Evolutionary conservation across 2,797 vertebrate genomes (phyloP).

Genomic region (Neosilurus hyrtlii): DNA sequence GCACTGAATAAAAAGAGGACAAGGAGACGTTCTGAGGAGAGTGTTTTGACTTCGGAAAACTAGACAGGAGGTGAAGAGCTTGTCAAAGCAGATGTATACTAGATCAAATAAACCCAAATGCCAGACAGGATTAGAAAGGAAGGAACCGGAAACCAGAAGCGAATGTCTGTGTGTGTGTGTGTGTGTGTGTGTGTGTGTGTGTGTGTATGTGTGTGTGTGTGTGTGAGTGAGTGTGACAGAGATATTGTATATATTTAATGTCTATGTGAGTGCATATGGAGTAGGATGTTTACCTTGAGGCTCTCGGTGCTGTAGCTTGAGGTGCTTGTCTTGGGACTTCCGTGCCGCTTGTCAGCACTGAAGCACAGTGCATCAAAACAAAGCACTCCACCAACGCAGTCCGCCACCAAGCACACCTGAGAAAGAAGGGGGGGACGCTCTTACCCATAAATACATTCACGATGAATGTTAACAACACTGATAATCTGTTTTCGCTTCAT

Average conservation of each 20-base stretch:
- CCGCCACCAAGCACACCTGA: constrained; percentile 93
- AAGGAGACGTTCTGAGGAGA: background rate
- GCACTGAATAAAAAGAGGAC: background rate
- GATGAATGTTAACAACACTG: constrained; percentile 1
- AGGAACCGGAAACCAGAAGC: background rate
- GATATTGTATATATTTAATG: background rate
- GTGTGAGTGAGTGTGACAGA: background rate
- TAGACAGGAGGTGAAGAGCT: constrained; percentile 12
- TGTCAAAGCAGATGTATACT: background rate
- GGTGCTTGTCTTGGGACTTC: constrained; percentile 35
- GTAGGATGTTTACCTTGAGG: constrained; percentile 50
- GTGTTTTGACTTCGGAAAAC: background rate
- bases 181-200: background rate
- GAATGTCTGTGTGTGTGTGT: too few species aligned
- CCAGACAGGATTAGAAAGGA: background rate
- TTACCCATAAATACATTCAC: background rate
- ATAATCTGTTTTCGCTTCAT: background rate
- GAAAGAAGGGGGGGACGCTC: background rate
- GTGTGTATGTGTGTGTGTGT: background rate
- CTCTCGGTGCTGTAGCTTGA: constrained; percentile 55
- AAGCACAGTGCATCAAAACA: constrained; percentile 95
- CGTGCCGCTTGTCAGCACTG: constrained; percentile 62
- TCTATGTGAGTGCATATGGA: constrained; percentile 7
- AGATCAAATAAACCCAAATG: background rate
- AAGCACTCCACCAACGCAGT: constrained; percentile 93